Base-by-base conservation (phyloP, 2,797 vertebrate genomes). In the Anableps anableps region DNA sequence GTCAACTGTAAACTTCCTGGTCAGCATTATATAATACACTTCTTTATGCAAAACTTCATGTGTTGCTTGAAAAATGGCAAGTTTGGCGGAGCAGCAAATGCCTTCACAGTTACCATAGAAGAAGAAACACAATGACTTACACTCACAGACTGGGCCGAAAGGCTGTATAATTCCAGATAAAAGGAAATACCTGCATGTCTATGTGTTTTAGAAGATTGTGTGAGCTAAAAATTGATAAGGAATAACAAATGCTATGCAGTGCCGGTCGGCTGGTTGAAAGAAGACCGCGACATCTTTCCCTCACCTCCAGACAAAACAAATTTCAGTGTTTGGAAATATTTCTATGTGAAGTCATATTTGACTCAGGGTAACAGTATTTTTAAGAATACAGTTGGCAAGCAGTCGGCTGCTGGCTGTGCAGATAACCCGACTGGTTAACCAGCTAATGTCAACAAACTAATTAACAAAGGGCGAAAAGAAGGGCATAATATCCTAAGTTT, bases 21-120 rank as follows among this genome's bases (percentile, higher is more conserved):
- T 66, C 0, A 23, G 17, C 29, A 75, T 48, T 26, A n/a, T 26
- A 31, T 9, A 34, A 17, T 9, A 13, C 26, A 70, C 58, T 74
- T 85, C 73, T 68, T 74, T 5, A 77, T 79, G 64, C 23, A 8
- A 47, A 23, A 47, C 78, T n/a, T 41, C 62, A 72, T 48, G 14
- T 74, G 11, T 17, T 48, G 77, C 23, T 68, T 43, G 72, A 74
- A 84, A 64, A 21, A 29, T 1, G 47, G 21, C 68, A 48, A 79
- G 36, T 58, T 23, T n/a, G 17, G 8, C 50, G n/a, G 1, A 34
- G 26, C 3, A 71, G 23, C 17, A 62, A n/a, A 5, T 45, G 26
- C 26, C 38, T 50, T 51, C n/a, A 45, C 17, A 4, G 38, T 74
- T 19, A 14, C 50, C 31, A 41, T 38, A 70, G 16, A 51, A 29